Base-by-base conservation (phyloP, 2,888 invertebrate genomes). In the Periphyllus acericola region DNA sequence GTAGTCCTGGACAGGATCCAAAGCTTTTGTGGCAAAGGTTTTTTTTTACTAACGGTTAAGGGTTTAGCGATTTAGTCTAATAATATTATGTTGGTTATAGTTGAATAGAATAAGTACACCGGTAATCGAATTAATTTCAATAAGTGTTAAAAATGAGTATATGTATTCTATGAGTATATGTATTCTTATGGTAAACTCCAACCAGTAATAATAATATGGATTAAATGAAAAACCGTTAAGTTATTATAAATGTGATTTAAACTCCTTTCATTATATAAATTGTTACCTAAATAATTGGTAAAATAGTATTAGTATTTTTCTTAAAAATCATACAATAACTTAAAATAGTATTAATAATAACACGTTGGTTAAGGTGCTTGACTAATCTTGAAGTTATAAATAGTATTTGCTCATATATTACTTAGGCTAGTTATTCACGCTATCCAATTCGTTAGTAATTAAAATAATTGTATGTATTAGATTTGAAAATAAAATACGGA, bases 1-100 rank as follows among this genome's bases (percentile, higher is more conserved):
- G 79, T 86, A 46, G 74, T 87, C 72, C 80, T 87, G 86, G 86
- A 87, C 55, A 60, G 72, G 52, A 40, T 87, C 86, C 86, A 87
- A 87, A 87, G 21, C 36, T 79, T 78, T 72, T 79, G 68, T 72
- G 74, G 60, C 80, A 80, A 87, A 32, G 80, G 60, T 46, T 85
- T 74, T 80, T 80, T 86, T 86, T 72, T 86, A 86, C 60, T 55
- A 74, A 78, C 34, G 71, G 71, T 80, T 86, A 86, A 86, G 68
- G 74, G 72, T 72, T 80, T 9, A 55, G 55, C 60, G 36, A 80
- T 72, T 72, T 60, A 72, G 80, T 76, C 66, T 76, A 84, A 84
- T 84, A 76, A 76, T 76, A 84, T 84, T 75, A 83, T 32, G 6
- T 46, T 55, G n/a, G 72, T 34, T 36, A n/a, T n/a, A 83, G 75